Conservation (phyloP, 1,140 invertebrate species). For the Drosophila bipectinata region DNA sequence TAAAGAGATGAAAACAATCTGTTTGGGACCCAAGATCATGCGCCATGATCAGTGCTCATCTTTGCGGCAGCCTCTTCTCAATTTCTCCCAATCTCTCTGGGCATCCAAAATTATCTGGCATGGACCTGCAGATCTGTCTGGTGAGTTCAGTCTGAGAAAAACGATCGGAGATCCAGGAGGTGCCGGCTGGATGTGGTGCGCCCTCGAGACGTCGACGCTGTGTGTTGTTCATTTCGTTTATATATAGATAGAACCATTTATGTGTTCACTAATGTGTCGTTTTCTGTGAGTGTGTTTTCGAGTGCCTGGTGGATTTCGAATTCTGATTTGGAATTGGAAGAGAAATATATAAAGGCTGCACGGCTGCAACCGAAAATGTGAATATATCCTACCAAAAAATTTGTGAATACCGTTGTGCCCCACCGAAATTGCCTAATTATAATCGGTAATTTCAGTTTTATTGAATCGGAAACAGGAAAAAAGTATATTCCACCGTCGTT, state of each 20-base stretch:
- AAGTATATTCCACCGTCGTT: conserved; percentile 25
- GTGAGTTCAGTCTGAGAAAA: conserved; percentile 78
- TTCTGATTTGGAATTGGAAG: conserved; percentile 26
- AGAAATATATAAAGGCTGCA: conserved; percentile 30
- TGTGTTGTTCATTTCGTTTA: conserved; percentile 77
- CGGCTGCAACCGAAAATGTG: conserved; percentile 27
- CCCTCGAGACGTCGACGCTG: conserved; percentile 48
- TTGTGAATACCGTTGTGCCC: conserved; percentile 43
- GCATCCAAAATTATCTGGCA: conserved; percentile 44
- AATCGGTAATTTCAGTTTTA: conserved; percentile 20
- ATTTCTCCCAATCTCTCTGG: conserved; percentile 14
- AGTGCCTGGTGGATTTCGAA: conserved; percentile 46
- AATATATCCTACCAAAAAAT: conserved; percentile 38
- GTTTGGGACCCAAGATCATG: conserved; percentile 8
- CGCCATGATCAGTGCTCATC: conserved; percentile 30
- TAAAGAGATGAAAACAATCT: conserved; percentile 2
- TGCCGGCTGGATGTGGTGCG: conserved; percentile 81
- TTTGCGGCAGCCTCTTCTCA: conserved; percentile 7
- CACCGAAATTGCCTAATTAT: conserved; percentile 35
- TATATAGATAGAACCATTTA: conserved; percentile 69
- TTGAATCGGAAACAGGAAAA: conserved; percentile 20
- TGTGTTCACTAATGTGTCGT: conserved; percentile 45
- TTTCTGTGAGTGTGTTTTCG: conserved; percentile 37
- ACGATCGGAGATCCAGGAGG: conserved; percentile 84
- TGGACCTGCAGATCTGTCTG: conserved; percentile 51